Conservation (phyloP, 2,888 invertebrate species). For the Pyrrhosoma nymphula region DNA sequence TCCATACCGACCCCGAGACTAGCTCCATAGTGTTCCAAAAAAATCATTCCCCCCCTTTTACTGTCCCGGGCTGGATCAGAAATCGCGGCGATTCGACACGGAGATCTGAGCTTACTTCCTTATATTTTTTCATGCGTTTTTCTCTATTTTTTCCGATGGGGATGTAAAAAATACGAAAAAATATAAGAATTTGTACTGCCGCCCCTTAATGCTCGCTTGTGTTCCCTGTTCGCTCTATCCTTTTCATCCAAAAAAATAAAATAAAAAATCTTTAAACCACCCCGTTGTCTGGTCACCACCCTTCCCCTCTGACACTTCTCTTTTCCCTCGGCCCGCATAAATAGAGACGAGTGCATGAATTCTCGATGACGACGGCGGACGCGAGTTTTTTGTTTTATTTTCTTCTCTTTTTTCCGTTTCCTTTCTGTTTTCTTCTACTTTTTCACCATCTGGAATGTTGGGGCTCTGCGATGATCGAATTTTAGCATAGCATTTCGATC, state of each 20-base stretch:
- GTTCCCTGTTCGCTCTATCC: not conserved
- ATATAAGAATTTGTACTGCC: not conserved
- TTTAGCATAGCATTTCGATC: no score
- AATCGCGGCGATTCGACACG: constrained; percentile 52
- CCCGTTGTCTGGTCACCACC: not conserved
- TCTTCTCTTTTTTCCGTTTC: not conserved
- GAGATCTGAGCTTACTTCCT: not conserved
- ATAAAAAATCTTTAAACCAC: not conserved
- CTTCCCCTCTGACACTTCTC: not conserved
- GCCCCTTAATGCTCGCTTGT: constrained; percentile 9
- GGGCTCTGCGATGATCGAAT: no score
- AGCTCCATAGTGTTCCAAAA: not conserved
- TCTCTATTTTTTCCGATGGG: not conserved
- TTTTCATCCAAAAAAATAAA: not conserved
- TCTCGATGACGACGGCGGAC: constrained; percentile 17
- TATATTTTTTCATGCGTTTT: not conserved
- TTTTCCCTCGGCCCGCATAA: constrained; percentile 11
- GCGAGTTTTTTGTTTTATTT: not conserved
- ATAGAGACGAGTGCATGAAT: constrained; percentile 64
- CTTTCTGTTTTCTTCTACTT: not conserved
- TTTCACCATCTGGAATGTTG: no score
- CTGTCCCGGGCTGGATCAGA: not conserved
- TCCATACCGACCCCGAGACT: not conserved
- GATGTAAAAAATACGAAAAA: constrained; percentile 2
- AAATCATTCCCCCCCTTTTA: not conserved